These are phyloP conservation scores for Fulica atra DNA, from an alignment of 2,113 vertebrate species.

Conservation along the genomic window DNA sequence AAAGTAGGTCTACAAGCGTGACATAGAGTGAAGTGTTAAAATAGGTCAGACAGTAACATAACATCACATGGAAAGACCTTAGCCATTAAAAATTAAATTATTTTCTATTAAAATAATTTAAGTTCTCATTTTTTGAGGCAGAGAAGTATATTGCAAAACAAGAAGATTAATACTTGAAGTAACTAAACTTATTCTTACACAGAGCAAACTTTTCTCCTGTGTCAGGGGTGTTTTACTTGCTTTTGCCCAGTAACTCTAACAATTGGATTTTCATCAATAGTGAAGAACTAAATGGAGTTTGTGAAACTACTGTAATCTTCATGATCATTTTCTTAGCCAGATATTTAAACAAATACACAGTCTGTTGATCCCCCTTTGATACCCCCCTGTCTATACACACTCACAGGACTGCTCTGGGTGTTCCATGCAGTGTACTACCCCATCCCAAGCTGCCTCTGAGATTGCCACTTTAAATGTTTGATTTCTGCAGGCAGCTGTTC, in stretches of 20 bases:
- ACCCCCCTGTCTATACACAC: neutral
- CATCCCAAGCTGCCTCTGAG: neutral
- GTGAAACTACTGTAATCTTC: neutral
- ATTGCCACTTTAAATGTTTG: neutral
- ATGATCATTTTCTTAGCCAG: neutral
- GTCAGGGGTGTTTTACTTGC: neutral
- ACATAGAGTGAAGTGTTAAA: neutral
- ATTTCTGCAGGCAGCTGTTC: neutral
- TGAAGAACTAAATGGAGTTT: neutral
- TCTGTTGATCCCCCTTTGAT: neutral
- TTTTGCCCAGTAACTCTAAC: neutral
- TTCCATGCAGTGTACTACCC: neutral
- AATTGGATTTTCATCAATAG: neutral
- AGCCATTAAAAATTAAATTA: neutral
- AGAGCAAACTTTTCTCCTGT: neutral
- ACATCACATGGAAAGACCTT: neutral
- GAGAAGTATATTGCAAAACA: neutral
- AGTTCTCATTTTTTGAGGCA: neutral
- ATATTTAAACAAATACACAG: neutral
- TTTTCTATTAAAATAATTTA: neutral
- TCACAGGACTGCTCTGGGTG: neutral
- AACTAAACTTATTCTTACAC: neutral
- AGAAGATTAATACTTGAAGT: neutral
- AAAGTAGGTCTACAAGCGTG: neutral
- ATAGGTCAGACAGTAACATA: neutral